Conservation (phyloP, 2,797 vertebrate species). For the Trematomus bernacchii region DNA sequence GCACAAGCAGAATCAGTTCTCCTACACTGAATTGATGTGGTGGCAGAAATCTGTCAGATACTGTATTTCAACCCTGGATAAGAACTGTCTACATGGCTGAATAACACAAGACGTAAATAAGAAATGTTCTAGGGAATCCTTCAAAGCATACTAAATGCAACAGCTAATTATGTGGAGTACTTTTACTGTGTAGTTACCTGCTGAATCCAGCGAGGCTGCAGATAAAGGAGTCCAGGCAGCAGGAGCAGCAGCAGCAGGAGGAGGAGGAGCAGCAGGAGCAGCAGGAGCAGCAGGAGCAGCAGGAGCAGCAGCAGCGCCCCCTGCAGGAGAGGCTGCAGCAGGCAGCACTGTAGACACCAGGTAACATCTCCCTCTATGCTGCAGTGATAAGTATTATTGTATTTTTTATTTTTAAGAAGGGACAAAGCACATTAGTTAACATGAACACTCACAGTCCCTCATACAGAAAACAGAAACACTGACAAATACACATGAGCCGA, state of each 20-base stretch:
- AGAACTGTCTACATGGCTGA: background rate
- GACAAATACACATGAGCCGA: background rate
- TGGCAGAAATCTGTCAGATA: background rate
- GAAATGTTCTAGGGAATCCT: background rate
- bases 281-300: background rate
- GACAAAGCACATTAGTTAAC: too few relatives aligned
- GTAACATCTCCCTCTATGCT: constrained; percentile 48
- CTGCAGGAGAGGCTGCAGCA: constrained; percentile 69
- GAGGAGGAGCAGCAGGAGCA: background rate
- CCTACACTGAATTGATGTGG: background rate
- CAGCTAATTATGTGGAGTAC: background rate
- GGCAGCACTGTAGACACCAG: constrained; percentile 71
- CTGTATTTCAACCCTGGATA: background rate
- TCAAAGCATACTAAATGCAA: background rate
- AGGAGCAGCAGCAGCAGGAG: constrained; percentile 20
- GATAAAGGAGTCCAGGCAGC: constrained; percentile 74
- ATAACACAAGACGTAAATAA: too few relatives aligned
- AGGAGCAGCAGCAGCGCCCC: constrained; percentile 34
- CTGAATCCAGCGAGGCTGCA: constrained; percentile 74
- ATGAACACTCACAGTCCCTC: too few relatives aligned
- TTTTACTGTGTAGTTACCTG: constrained; percentile 62
- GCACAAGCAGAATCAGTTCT: background rate
- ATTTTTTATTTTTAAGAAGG: too few relatives aligned
- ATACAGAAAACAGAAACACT: background rate
- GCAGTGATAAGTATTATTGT: too few relatives aligned